These are phyloP conservation scores for Excalfactoria chinensis DNA, from an alignment of 2,113 vertebrate genomes.

Conservation along the genomic window DNA sequence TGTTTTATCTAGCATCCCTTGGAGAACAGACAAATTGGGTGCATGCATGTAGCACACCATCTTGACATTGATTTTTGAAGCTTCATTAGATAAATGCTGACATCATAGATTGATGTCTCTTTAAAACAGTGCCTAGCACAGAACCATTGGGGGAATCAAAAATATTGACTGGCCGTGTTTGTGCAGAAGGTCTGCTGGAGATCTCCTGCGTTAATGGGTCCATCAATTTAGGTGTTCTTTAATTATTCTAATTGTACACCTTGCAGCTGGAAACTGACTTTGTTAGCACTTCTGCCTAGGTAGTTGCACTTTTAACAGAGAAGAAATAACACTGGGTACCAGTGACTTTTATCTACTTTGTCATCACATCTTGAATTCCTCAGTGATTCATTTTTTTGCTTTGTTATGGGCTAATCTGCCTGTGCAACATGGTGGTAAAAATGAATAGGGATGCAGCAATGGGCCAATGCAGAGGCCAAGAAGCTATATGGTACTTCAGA, in stretches of 20 bases:
- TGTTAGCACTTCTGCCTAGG: conserved; percentile 61
- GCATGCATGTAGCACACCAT: conserved; percentile 80
- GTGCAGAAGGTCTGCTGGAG: conserved; percentile 79
- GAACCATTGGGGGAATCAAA: conserved; percentile 91
- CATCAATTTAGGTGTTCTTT: conserved; percentile 88
- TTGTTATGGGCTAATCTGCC: conserved; percentile 72
- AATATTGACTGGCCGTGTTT: conserved; percentile 89
- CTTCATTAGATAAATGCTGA: conserved; percentile 99
- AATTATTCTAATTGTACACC: conserved; percentile 90
- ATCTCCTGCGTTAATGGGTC: conserved; percentile 83
- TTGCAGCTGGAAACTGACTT: conserved; percentile 78
- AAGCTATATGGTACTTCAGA: conserved; percentile 65
- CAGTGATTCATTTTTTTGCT: conserved; percentile 55
- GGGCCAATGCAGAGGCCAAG: conserved; percentile 54
- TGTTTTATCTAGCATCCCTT: conserved; percentile 44
- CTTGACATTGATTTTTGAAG: conserved; percentile 92
- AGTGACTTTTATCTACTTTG: conserved; percentile 58
- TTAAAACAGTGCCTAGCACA: conserved; percentile 93
- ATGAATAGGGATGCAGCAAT: conserved; percentile 69
- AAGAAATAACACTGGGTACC: conserved; percentile 22
- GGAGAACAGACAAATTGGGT: conserved; percentile 72
- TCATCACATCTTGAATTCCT: conserved; percentile 64
- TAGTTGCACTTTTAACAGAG: conserved; percentile 24
- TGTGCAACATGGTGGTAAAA: conserved; percentile 53
- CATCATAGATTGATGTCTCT: conserved; percentile 99